A percentile compares a stretch with the other conserved stretches of the same genome.
Conservation (phyloP, 92 coral and sea anemone genomes). For the Meandrina meandrites region DNA sequence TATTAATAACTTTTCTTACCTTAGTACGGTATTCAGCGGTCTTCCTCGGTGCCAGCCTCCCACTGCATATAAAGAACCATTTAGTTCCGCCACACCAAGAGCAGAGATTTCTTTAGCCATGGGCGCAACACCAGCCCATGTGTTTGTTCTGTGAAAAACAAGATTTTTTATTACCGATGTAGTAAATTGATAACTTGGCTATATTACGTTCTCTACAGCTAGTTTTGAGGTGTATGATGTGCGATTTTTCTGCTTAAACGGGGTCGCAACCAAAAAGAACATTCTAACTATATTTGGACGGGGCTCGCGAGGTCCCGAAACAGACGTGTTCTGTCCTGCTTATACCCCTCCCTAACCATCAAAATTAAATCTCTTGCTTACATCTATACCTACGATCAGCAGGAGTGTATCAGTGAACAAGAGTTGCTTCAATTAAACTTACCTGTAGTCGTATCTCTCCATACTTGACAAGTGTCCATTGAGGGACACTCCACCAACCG, state of each 20-base stretch:
- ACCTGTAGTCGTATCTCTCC: constrained; percentile 83
- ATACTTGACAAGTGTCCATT: constrained; percentile 92
- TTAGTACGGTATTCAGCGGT: constrained; percentile 75
- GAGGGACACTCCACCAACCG: constrained; percentile 93
- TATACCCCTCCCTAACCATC: too few relatives aligned
- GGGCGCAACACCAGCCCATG: constrained; percentile 95
- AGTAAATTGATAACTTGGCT: neutral
- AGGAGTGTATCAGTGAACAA: neutral
- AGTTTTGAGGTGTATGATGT: too few relatives aligned
- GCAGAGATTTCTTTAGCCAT: constrained; percentile 91
- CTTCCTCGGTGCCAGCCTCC: constrained; percentile 97
- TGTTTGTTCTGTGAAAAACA: constrained; percentile 57
- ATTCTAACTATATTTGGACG: too few relatives aligned
- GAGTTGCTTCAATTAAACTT: neutral
- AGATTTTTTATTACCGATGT: neutral
- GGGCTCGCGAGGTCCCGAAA: too few relatives aligned
- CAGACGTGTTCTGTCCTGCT: too few relatives aligned
- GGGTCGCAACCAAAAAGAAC: too few relatives aligned
- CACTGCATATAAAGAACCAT: constrained; percentile 86
- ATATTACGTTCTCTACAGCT: too few relatives aligned
- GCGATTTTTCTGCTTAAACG: too few relatives aligned
- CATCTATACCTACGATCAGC: neutral
- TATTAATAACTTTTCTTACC: constrained; percentile 42
- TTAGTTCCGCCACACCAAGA: constrained; percentile 90
- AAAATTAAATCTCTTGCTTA: too few relatives aligned